phyloP scores from a whole-genome alignment of 1,140 invertebrate genomes.

The Drosophila trapezifrons region DNA sequence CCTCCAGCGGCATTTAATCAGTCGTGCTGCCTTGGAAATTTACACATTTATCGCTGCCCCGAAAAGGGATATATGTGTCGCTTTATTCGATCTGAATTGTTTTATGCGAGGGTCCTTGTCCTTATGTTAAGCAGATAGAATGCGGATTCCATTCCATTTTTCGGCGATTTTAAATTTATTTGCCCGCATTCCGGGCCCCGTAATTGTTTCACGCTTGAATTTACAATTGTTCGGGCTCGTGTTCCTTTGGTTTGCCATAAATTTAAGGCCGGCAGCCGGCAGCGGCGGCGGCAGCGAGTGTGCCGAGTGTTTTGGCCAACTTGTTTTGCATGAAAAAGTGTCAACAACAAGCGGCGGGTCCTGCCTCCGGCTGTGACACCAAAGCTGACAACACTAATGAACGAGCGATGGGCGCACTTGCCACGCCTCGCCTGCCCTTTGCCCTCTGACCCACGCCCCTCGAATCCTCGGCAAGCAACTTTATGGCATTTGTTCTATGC shows the following conservation, averaged over 20 bases:
- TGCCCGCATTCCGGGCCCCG: constrained; percentile 49
- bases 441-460: constrained; percentile 12
- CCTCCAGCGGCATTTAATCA: constrained; percentile 68
- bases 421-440: constrained; percentile 15
- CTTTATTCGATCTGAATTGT: constrained; percentile 73
- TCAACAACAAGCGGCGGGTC: constrained; percentile 57
- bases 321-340: constrained; percentile 66
- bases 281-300: not conserved
- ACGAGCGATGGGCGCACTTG: constrained; percentile 50
- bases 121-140: constrained; percentile 69
- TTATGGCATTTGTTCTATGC: constrained; percentile 75
- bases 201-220: constrained; percentile 56
- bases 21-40: constrained; percentile 45
- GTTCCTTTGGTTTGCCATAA: constrained; percentile 46
- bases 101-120: constrained; percentile 50
- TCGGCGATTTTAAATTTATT: constrained; percentile 62
- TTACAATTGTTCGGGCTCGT: constrained; percentile 44
- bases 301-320: constrained; percentile 41
- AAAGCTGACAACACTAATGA: constrained; percentile 77
- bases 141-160: constrained; percentile 49
- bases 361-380: constrained; percentile 63
- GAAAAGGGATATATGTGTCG: constrained; percentile 42
- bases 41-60: constrained; percentile 67
- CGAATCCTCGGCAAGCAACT: constrained; percentile 38
- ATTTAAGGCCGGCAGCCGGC: constrained; percentile 24